phyloP scores from a whole-genome alignment of 2,113 vertebrate genomes.

The Maccullochella peelii region DNA sequence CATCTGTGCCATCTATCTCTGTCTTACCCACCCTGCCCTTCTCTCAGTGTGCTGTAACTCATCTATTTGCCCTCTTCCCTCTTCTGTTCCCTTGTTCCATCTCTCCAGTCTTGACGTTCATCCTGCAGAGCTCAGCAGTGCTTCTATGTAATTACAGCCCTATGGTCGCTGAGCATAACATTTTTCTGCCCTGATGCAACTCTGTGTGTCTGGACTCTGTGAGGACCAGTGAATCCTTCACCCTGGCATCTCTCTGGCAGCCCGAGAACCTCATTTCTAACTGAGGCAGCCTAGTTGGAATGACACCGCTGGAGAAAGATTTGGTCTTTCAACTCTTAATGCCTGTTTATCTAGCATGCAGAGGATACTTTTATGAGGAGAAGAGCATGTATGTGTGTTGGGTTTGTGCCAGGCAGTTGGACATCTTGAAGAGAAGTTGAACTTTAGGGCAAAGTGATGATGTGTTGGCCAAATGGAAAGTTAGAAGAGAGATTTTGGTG shows the following conservation, averaged over 20 bases:
- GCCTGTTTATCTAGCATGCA: neutral
- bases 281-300: slow-evolving; percentile 16
- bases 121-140: slow-evolving; percentile 83
- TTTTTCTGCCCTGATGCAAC: slow-evolving; percentile 85
- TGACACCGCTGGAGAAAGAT: neutral
- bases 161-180: slow-evolving; percentile 83
- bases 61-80: slow-evolving; percentile 32
- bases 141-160: slow-evolving; percentile 84
- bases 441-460: neutral
- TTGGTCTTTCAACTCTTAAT: slow-evolving; percentile 6
- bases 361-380: neutral
- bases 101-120: slow-evolving; percentile 69
- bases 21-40: neutral
- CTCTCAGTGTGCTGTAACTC: slow-evolving; percentile 17
- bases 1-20: neutral
- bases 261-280: slow-evolving; percentile 17
- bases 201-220: slow-evolving; percentile 61
- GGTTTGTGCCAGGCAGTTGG: neutral
- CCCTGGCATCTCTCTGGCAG: slow-evolving; percentile 59
- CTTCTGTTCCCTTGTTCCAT: slow-evolving; percentile 36
- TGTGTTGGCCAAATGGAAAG: neutral
- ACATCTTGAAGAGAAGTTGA: slow-evolving; percentile 17
- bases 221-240: slow-evolving; percentile 65
- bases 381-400: neutral
- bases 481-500: neutral